These are phyloP conservation scores for Rhinolophus ferrumequinum DNA, from an alignment of 2,113 vertebrate genomes.

Conservation along the genomic window DNA sequence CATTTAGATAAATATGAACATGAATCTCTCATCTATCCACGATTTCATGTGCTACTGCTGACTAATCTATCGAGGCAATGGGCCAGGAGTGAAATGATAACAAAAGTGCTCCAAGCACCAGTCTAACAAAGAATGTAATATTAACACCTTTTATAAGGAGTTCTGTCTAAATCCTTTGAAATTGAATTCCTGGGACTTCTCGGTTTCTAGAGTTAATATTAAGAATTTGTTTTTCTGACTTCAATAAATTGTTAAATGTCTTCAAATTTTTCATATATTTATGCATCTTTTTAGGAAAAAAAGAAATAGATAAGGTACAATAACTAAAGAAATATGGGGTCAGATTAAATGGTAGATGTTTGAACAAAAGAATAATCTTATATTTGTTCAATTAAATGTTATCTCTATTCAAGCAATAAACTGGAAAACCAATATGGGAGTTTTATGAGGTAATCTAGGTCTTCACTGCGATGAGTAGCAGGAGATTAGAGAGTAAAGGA, in stretches of 20 bases:
- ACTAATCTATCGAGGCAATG: neutral
- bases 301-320: neutral
- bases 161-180: slow-evolving; percentile 74
- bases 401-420: neutral
- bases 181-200: slow-evolving; percentile 81
- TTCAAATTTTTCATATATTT: slow-evolving; percentile 86
- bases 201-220: neutral
- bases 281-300: slow-evolving; percentile 13
- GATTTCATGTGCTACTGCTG: neutral
- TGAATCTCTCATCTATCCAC: neutral
- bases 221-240: slow-evolving; percentile 9
- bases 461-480: neutral
- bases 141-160: neutral
- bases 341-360: neutral
- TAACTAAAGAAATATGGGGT: neutral
- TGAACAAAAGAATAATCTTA: neutral
- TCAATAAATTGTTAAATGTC: slow-evolving; percentile 85
- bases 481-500: neutral
- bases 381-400: neutral
- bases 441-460: neutral
- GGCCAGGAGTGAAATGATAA: no score
- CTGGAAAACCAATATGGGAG: neutral
- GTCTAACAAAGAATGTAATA: neutral
- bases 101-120: neutral
- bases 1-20: neutral